These are phyloP conservation scores for Sciurus niger DNA, from an alignment of 2,113 vertebrate species.

Conservation along the genomic window DNA sequence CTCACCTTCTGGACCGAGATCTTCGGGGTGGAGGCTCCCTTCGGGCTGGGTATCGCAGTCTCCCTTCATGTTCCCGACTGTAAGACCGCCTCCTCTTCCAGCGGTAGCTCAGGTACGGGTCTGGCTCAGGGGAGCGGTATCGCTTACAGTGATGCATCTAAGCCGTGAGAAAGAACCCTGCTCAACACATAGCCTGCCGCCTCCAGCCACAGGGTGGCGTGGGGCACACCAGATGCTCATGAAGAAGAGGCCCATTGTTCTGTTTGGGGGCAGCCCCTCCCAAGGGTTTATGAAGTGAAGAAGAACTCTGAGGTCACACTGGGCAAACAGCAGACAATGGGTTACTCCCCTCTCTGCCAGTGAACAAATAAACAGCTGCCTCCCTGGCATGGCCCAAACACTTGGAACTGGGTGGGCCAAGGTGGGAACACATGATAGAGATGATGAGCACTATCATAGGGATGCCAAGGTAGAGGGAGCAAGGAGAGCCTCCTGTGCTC, in stretches of 20 bases:
- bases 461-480: not conserved
- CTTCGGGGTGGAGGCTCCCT: constrained; percentile 84
- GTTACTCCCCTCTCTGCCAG: constrained; percentile 23
- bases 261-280: constrained; percentile 62
- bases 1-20: constrained; percentile 89
- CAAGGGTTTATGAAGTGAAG: constrained; percentile 77
- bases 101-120: constrained; percentile 85
- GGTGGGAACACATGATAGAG: not conserved
- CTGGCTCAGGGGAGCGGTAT: constrained; percentile 89
- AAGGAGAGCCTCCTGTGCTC: not conserved
- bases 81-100: constrained; percentile 90
- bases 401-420: not conserved
- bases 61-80: constrained; percentile 87
- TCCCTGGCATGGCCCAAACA: not conserved
- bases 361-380: constrained; percentile 64
- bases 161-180: constrained; percentile 27
- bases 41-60: constrained; percentile 85
- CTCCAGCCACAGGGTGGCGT: not conserved
- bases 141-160: constrained; percentile 91
- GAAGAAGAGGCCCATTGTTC: constrained; percentile 72
- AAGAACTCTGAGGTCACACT: constrained; percentile 83
- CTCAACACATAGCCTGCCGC: not conserved
- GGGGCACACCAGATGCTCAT: not conserved
- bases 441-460: not conserved
- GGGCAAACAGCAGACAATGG: constrained; percentile 64